phyloP scores from a whole-genome alignment of 2,888 invertebrate species.

The Trilocha varians region DNA sequence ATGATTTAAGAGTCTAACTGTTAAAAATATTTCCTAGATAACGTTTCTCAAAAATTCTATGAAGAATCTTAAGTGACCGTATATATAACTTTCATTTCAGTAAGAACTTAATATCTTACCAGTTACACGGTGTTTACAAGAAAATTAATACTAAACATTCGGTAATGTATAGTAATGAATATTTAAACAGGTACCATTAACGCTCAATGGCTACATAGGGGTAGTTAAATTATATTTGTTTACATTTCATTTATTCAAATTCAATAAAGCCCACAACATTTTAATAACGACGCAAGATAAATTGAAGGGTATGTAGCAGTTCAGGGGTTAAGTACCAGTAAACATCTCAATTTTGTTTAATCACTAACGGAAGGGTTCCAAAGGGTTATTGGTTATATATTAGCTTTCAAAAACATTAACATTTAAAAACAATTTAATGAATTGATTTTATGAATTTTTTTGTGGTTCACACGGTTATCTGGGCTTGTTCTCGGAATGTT shows the following conservation, averaged over 20 bases:
- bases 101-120: no score
- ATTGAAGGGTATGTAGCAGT: conserved; percentile 38
- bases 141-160: no score
- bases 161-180: no score
- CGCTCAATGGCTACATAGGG: no score
- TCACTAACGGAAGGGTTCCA: conserved; percentile 51
- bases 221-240: conserved; percentile 5
- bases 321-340: conserved; percentile 62
- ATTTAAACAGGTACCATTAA: neutral
- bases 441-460: conserved; percentile 18
- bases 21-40: no score
- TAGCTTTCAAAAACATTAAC: conserved; percentile 22
- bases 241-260: conserved; percentile 11
- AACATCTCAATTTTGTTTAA: conserved; percentile 52
- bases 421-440: conserved; percentile 35
- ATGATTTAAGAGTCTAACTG: no score
- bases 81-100: no score
- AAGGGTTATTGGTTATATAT: conserved; percentile 26
- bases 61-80: no score
- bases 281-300: conserved; percentile 34
- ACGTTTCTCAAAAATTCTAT: no score
- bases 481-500: conserved; percentile 23
- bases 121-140: no score
- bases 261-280: conserved; percentile 10
- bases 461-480: conserved; percentile 40